phyloP scores from a whole-genome alignment of 2,797 vertebrate species.

The Tragelaphus oryx region DNA sequence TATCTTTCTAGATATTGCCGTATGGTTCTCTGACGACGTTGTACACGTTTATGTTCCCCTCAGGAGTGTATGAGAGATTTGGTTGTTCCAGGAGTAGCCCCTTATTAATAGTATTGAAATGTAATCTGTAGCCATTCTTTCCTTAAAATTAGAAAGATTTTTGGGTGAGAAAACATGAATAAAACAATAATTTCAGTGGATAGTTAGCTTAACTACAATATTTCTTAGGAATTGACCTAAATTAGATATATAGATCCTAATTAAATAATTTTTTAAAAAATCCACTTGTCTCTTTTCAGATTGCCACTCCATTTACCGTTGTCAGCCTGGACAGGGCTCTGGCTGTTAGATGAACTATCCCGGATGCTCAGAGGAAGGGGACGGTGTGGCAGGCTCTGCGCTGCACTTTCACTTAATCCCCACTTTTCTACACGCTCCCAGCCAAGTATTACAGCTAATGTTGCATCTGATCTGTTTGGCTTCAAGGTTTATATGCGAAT shows the following conservation, averaged over 20 bases:
- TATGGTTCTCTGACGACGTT: not conserved
- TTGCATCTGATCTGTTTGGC: not conserved
- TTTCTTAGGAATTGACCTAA: not conserved
- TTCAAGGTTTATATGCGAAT: not conserved
- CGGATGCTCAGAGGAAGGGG: not conserved
- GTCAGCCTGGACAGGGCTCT: not conserved
- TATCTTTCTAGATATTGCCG: not conserved
- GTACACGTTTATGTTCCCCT: not conserved
- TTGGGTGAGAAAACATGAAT: not conserved
- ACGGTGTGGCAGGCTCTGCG: not conserved
- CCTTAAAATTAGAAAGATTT: not conserved
- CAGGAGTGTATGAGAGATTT: not conserved
- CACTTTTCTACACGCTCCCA: not conserved
- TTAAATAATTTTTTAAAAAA: not conserved
- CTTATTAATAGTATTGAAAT: not conserved
- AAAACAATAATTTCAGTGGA: not conserved
- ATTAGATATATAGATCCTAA: not conserved
- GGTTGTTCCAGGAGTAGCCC: not conserved
- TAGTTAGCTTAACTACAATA: not conserved
- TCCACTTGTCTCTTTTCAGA: not conserved
- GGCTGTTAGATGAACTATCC: not conserved
- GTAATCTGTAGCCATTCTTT: not conserved
- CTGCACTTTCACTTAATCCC: not conserved
- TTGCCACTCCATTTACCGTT: not conserved
- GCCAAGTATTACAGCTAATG: not conserved